Evolutionary conservation across 1,140 invertebrate species (phyloP).

Genomic region (Armadillidium nasatum): DNA sequence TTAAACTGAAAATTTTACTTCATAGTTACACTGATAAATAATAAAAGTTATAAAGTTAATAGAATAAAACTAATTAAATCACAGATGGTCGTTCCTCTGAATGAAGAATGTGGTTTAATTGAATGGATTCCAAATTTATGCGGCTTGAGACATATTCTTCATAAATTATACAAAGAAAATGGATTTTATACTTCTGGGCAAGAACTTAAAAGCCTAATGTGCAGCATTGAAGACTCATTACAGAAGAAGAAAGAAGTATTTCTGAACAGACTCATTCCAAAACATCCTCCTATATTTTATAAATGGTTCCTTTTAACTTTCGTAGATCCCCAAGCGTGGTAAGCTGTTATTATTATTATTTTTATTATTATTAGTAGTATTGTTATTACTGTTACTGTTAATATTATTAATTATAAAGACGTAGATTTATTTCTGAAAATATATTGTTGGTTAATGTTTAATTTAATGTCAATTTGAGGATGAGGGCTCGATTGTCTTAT

Average conservation of each 20-base stretch:
- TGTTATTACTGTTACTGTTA: too few species aligned
- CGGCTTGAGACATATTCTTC: conserved; percentile 65
- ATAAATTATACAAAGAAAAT: conserved; percentile 68
- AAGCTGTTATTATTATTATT: conserved; percentile 44
- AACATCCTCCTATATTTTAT: conserved; percentile 77
- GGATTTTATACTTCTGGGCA: conserved; percentile 53
- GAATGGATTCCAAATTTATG: conserved; percentile 90
- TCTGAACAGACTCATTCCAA: conserved; percentile 63
- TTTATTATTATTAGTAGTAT: not conserved
- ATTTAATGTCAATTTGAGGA: conserved; percentile 53
- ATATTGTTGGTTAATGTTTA: too few species aligned
- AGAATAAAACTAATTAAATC: too few species aligned
- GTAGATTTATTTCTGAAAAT: too few species aligned
- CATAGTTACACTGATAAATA: too few species aligned
- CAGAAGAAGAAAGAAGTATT: conserved; percentile 70
- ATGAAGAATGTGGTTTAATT: conserved; percentile 89
- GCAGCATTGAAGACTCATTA: conserved; percentile 56
- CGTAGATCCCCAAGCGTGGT: conserved; percentile 84
- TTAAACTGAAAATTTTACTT: too few species aligned
- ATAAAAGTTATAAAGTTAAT: too few species aligned
- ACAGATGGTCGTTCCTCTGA: conserved; percentile 65
- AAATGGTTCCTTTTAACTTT: conserved; percentile 88
- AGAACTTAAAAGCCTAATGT: conserved; percentile 55
- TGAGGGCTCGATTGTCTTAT: conserved; percentile 77
- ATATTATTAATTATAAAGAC: too few species aligned